A percentile compares a stretch with the other conserved stretches of the same genome.
Conservation (phyloP, 2,113 vertebrate species). For the Geococcyx californianus region DNA sequence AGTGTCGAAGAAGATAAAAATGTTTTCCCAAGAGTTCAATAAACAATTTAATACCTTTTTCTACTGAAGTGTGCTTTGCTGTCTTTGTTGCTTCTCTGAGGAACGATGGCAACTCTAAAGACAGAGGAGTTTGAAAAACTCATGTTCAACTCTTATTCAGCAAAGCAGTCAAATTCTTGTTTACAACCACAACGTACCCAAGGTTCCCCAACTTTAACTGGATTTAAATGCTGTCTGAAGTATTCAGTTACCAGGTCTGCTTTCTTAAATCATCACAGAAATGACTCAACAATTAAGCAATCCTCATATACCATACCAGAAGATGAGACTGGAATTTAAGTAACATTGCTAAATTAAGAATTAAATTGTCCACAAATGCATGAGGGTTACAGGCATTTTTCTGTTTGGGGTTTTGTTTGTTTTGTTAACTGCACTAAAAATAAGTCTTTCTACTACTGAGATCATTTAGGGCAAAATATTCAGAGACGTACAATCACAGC, state of each 20-base stretch:
- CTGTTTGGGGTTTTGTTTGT: not conserved
- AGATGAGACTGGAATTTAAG: not conserved
- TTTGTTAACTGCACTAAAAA: not conserved
- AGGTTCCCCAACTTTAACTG: not conserved
- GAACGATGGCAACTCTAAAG: not conserved
- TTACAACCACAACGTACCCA: not conserved
- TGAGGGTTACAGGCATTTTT: not conserved
- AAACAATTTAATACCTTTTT: not conserved
- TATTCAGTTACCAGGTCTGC: not conserved
- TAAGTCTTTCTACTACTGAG: not conserved
- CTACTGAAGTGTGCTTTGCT: not conserved
- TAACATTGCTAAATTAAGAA: not conserved
- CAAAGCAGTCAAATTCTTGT: not conserved
- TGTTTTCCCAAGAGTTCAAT: not conserved
- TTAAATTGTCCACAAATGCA: not conserved
- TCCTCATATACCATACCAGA: not conserved
- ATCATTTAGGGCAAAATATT: constrained; percentile 6
- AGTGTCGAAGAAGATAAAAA: not conserved
- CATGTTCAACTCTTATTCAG: not conserved
- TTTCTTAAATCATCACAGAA: not conserved
- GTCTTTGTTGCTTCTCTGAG: not conserved
- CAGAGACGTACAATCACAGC: not conserved
- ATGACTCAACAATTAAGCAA: not conserved
- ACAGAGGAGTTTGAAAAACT: not conserved
- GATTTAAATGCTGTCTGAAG: not conserved